Base-by-base conservation (phyloP, 2,113 vertebrate genomes). In the Cyprinodon brontotheroides region DNA sequence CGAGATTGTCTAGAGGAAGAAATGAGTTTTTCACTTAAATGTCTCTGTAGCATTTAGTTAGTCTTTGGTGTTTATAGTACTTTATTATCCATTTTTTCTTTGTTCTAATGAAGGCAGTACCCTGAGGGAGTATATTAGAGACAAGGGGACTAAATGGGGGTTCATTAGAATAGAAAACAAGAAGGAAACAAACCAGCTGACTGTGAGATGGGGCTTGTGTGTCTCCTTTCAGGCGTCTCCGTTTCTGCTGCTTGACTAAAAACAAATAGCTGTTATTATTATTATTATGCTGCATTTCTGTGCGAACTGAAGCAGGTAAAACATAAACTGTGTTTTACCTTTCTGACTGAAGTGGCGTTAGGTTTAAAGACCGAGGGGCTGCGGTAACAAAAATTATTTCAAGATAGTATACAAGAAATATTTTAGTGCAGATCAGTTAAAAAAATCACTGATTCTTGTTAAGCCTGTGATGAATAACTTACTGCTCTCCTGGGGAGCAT, bases 281-380 rank as follows among this genome's bases (percentile, higher is more conserved):
- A 11, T 41, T n/a, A 65, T n/a, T n/a, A 43, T 10, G 7, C 50
- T 57, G 6, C 10, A 7, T 57, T 57, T 29, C 29, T 29, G 29
- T 41, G 41, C 4, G 41, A 6, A 41, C 9, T 57, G 20, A 57
- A 20, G 50, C 50, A n/a, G 20, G 20, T 65, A 45, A 13, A 43
- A 65, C 13, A 61, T 72, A 3, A 1, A 37, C 10, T 41, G 62
- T 6, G 59, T 79, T 61, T 29, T 84, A 92, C 90, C 87, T 87
- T 61, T 80, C 60, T 62, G 86, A 78, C 5, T 78, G 67, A 70
- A 84, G 85, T 0, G 87, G 80, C 41, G 75, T 89, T 29, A 82
- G 84, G 62, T 85, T 87, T 61, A 61, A 53, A 6, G 85, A 85
- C 43, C 61, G 72, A 15, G 80, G 82, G 0, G 83, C 88, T 89